Evolutionary conservation across 2,113 vertebrate species (phyloP).

Genomic region (Microtus oregoni): DNA sequence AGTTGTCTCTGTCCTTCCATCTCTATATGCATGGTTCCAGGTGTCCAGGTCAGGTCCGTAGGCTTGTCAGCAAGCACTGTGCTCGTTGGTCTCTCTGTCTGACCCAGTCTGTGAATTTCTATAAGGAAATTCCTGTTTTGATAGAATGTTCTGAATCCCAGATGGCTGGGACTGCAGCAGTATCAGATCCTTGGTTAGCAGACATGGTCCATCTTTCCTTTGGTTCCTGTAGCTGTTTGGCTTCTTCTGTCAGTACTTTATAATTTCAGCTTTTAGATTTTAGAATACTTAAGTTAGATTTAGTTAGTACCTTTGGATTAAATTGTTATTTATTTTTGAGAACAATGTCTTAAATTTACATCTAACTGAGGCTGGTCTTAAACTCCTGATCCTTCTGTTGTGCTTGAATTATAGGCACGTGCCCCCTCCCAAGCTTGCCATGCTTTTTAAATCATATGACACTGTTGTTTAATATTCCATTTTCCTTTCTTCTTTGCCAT

Average conservation of each 20-base stretch:
- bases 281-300: background rate
- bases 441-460: background rate
- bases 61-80: background rate
- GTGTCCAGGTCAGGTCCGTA: background rate
- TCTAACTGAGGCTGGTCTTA: background rate
- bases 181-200: background rate
- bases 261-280: slow-evolving; percentile 18
- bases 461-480: background rate
- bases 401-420: background rate
- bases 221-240: slow-evolving; percentile 31
- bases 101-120: background rate
- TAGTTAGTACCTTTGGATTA: slow-evolving; percentile 36
- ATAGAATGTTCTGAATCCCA: background rate
- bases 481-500: background rate
- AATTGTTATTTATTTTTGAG: background rate
- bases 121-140: background rate
- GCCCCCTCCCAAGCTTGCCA: background rate
- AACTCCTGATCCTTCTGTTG: background rate
- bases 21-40: background rate
- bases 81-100: background rate
- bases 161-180: background rate
- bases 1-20: background rate
- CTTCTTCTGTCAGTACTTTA: background rate
- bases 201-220: background rate
- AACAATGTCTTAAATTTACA: background rate